Percentiles rank a stretch among this genome's conserved stretches.
phyloP scores from a whole-genome alignment of 2,113 vertebrate genomes.

The Suncus etruscus region DNA sequence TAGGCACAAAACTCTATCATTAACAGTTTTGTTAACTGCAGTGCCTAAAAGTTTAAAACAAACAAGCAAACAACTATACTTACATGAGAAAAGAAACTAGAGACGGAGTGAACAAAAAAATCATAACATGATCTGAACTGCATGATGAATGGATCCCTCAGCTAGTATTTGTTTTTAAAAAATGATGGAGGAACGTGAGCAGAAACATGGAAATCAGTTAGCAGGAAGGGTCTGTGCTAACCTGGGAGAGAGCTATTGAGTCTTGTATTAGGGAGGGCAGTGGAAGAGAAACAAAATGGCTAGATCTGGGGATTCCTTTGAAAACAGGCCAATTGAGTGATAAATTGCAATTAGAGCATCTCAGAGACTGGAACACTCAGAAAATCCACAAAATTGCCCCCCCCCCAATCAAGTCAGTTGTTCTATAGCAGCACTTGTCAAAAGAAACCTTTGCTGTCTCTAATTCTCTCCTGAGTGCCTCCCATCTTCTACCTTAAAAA shows the following conservation, averaged over 20 bases:
- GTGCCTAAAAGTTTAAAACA: too few relatives aligned
- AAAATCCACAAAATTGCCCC: neutral
- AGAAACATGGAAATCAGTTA: neutral
- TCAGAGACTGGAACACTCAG: neutral
- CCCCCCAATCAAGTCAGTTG: neutral
- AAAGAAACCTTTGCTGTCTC: neutral
- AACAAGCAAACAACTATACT: too few relatives aligned
- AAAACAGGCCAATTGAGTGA: constrained; percentile 23
- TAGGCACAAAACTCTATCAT: too few relatives aligned
- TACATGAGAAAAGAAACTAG: neutral
- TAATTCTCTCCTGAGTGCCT: neutral
- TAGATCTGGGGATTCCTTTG: neutral
- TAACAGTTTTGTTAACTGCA: too few relatives aligned
- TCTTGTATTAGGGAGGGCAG: neutral
- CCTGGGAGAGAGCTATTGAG: neutral
- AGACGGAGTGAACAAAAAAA: constrained; percentile 24
- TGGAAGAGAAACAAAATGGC: neutral
- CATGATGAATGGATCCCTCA: neutral
- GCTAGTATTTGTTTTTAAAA: neutral
- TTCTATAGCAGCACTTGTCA: neutral
- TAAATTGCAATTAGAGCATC: neutral
- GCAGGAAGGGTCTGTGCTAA: neutral
- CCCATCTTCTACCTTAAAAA: neutral
- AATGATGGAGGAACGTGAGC: too few relatives aligned
- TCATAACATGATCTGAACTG: neutral